Percentiles rank a stretch among this genome's conserved stretches.
Evolutionary conservation across 1,140 invertebrate genomes (phyloP).

Genomic region (Eumeta japonica): DNA sequence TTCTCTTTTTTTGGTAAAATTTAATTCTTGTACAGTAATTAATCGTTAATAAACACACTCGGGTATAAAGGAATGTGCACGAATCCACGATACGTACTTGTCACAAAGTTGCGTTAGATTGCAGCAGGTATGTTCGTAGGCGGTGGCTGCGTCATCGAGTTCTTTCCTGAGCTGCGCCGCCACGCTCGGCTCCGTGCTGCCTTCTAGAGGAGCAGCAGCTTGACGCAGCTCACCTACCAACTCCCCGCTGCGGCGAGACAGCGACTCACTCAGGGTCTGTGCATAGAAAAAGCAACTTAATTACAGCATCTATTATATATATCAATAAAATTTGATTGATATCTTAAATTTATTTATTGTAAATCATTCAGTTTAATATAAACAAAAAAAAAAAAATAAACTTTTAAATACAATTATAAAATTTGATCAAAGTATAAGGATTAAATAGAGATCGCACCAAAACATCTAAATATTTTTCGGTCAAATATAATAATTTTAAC

Average conservation of each 20-base stretch:
- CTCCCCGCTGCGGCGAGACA: slow-evolving; percentile 60
- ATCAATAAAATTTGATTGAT: neutral
- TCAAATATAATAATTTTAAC: no score
- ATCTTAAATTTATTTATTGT: neutral
- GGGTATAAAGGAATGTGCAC: neutral
- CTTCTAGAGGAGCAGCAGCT: slow-evolving; percentile 68
- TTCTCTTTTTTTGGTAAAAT: no score
- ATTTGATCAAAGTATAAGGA: no score
- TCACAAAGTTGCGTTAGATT: slow-evolving; percentile 72
- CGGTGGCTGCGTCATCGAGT: slow-evolving; percentile 71
- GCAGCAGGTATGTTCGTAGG: slow-evolving; percentile 72
- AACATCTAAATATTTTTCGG: no score
- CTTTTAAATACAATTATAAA: neutral
- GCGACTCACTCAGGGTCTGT: slow-evolving; percentile 39
- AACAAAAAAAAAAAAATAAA: neutral
- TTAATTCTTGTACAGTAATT: no score
- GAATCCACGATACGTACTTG: slow-evolving; percentile 62
- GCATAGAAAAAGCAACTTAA: neutral
- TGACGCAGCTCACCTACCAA: slow-evolving; percentile 68
- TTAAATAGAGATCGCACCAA: no score
- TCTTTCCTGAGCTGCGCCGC: slow-evolving; percentile 68
- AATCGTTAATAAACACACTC: neutral
- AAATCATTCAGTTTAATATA: neutral
- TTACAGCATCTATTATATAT: neutral
- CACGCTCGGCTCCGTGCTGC: slow-evolving; percentile 67